Conservation (phyloP, 2,113 vertebrate genomes). For the Corvus cornix region DNA sequence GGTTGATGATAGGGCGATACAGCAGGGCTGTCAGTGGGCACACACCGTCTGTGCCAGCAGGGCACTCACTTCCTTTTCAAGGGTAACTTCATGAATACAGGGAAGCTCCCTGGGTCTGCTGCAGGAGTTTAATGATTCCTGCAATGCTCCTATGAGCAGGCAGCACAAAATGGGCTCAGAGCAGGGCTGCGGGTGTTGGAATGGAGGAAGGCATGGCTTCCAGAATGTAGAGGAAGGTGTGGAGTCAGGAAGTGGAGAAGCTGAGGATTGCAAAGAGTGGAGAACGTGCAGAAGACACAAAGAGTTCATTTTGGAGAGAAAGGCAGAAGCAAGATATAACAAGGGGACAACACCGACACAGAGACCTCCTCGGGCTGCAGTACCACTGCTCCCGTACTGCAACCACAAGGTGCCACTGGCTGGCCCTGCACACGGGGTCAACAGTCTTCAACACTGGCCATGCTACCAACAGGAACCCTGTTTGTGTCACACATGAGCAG, state of each 20-base stretch:
- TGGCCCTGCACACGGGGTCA: neutral
- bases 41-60: neutral
- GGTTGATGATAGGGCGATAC: neutral
- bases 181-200: neutral
- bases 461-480: neutral
- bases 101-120: neutral
- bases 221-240: neutral
- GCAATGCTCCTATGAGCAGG: neutral
- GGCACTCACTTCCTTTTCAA: neutral
- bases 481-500: rapidly evolving
- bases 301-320: neutral
- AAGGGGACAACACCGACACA: rapidly evolving
- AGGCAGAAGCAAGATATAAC: neutral
- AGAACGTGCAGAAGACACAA: neutral
- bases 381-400: rapidly evolving
- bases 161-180: neutral
- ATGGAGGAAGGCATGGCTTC: neutral
- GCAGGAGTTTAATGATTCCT: neutral
- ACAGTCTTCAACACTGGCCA: neutral
- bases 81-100: neutral
- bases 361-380: neutral
- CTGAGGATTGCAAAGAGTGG: neutral
- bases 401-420: rapidly evolving
- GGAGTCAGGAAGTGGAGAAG: neutral
- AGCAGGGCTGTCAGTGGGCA: constrained; percentile 7